These are phyloP conservation scores for Mustela lutreola DNA, from an alignment of 2,113 vertebrate genomes.

Conservation along the genomic window DNA sequence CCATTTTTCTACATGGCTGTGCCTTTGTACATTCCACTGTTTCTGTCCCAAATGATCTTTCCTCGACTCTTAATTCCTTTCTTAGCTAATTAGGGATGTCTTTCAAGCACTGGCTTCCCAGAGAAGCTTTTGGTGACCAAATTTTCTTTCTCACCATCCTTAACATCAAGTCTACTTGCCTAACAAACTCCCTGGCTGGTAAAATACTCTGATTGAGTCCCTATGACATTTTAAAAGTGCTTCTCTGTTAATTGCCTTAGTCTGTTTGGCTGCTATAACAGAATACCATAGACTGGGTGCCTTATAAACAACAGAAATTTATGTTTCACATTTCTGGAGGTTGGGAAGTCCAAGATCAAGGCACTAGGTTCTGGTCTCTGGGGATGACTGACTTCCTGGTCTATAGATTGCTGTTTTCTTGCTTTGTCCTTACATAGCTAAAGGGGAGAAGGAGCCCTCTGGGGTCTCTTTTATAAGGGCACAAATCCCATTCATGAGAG, in stretches of 20 bases:
- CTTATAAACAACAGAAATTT: neutral
- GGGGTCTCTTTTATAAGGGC: neutral
- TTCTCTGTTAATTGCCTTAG: neutral
- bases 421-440: neutral
- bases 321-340: neutral
- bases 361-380: neutral
- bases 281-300: neutral
- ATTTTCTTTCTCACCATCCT: neutral
- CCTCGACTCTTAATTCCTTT: neutral
- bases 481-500: neutral
- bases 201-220: neutral
- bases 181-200: neutral
- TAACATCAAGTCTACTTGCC: neutral
- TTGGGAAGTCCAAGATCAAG: neutral
- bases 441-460: neutral
- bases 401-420: neutral
- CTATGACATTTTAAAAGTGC: neutral
- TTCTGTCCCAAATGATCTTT: neutral
- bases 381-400: neutral
- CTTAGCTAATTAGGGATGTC: neutral
- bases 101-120: neutral
- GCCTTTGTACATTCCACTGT: neutral
- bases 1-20: neutral
- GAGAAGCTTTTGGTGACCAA: neutral
- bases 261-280: neutral